phyloP scores from a whole-genome alignment of 2,113 vertebrate genomes.

The Nothobranchius furzeri region DNA sequence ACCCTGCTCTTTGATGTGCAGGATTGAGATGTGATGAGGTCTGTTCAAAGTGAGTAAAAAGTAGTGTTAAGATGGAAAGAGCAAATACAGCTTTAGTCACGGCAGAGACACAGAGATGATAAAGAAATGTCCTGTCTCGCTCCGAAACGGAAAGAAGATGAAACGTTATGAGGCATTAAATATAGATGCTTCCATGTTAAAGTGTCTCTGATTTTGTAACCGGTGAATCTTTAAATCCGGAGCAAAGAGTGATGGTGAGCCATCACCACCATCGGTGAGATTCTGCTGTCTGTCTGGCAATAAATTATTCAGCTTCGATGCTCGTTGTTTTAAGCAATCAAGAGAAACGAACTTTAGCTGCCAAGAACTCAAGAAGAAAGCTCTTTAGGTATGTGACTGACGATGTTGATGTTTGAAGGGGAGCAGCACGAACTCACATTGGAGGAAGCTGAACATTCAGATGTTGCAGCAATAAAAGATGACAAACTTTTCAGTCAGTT shows the following conservation, averaged over 20 bases:
- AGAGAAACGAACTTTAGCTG: conserved; percentile 17
- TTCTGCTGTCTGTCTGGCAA: conserved; percentile 8
- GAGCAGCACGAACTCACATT: neutral
- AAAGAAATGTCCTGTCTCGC: conserved; percentile 72
- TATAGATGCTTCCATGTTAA: conserved; percentile 73
- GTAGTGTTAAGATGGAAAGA: conserved; percentile 76
- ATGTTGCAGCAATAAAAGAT: no score
- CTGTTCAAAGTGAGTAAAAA: conserved; percentile 79
- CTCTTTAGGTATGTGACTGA: neutral
- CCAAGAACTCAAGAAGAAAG: conserved; percentile 21
- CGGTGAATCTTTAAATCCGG: conserved; percentile 57
- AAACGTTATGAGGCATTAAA: conserved; percentile 78
- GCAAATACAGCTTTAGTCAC: conserved; percentile 79
- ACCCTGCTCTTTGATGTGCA: conserved; percentile 76
- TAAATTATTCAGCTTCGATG: conserved; percentile 48
- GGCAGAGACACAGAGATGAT: conserved; percentile 68
- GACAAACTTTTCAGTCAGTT: no score
- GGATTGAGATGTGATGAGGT: conserved; percentile 80
- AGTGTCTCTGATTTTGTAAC: conserved; percentile 68
- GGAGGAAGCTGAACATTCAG: no score
- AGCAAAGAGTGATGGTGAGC: conserved; percentile 18
- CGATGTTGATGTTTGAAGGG: conserved; percentile 8
- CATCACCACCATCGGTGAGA: conserved; percentile 19
- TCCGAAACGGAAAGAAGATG: conserved; percentile 68
- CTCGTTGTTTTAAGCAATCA: conserved; percentile 35